phyloP scores from a whole-genome alignment of 2,113 vertebrate species.

The Sebastes schlegelii region DNA sequence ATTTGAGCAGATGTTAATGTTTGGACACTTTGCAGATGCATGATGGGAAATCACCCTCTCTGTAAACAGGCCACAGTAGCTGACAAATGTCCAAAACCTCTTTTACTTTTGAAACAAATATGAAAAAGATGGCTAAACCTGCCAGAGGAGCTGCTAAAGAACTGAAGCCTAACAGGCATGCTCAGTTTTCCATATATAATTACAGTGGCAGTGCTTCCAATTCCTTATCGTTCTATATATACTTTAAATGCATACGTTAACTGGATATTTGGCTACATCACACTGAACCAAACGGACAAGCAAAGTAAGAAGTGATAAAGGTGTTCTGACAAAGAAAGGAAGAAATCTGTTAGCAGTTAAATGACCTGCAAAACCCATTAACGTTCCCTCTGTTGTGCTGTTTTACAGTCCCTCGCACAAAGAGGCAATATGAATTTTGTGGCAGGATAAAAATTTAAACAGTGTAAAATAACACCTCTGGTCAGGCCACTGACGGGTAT shows the following conservation, averaged over 20 bases:
- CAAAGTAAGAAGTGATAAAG: constrained; percentile 19
- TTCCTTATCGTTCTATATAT: background rate
- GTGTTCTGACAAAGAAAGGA: constrained; percentile 19
- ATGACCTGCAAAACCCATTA: constrained; percentile 47
- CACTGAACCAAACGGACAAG: background rate
- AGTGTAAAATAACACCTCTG: constrained; percentile 13
- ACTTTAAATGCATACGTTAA: background rate
- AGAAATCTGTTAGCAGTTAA: constrained; percentile 36
- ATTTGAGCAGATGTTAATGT: constrained; percentile 16
- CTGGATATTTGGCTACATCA: background rate
- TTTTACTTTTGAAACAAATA: background rate
- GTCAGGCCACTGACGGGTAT: background rate
- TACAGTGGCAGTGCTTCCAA: background rate
- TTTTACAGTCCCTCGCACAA: background rate
- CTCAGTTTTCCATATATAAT: constrained; percentile 4
- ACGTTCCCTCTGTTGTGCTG: constrained; percentile 11
- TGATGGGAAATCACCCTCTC: background rate
- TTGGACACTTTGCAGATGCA: too few species aligned
- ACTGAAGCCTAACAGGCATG: background rate
- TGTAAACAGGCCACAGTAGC: background rate
- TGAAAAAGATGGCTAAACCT: background rate
- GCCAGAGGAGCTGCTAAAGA: background rate
- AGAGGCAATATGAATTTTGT: constrained; percentile 6
- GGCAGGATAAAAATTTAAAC: constrained; percentile 5
- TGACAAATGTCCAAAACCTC: background rate